Evolutionary conservation across 53 echinoderm and acorn worm genomes (phyloP).

Genomic region (Zoroaster sp.): DNA sequence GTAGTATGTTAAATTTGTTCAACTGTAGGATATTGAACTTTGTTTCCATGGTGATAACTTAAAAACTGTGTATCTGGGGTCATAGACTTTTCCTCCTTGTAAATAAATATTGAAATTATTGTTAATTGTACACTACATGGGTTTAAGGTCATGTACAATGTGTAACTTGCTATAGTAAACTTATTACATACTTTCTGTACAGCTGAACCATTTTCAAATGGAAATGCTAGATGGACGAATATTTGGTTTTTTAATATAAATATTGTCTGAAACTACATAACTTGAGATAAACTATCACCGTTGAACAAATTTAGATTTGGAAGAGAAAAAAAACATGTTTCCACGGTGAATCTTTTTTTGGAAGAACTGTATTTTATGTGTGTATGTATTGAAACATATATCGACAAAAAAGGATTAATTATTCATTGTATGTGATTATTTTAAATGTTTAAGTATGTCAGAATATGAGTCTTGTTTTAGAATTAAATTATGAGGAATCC

Average conservation of each 20-base stretch:
- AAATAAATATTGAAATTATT: slow-evolving; percentile 49
- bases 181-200: background rate
- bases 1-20: background rate
- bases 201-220: background rate
- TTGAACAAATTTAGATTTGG: slow-evolving; percentile 42
- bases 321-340: slow-evolving; percentile 38
- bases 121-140: slow-evolving; percentile 43
- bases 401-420: background rate
- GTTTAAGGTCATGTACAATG: slow-evolving; percentile 42
- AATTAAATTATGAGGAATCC: slow-evolving; percentile 15
- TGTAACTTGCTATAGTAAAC: slow-evolving; percentile 42
- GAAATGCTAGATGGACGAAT: background rate
- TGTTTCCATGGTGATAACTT: slow-evolving; percentile 9
- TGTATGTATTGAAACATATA: slow-evolving; percentile 48
- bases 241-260: slow-evolving; percentile 36
- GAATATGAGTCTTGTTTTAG: slow-evolving; percentile 28
- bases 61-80: background rate
- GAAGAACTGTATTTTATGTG: slow-evolving; percentile 19
- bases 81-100: slow-evolving; percentile 12
- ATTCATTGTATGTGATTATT: slow-evolving; percentile 3
- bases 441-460: background rate
- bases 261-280: slow-evolving; percentile 29
- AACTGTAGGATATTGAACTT: background rate
- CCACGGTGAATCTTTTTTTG: slow-evolving; percentile 8
- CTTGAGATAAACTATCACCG: slow-evolving; percentile 34